A percentile compares a stretch with the other conserved stretches of the same genome.
Conservation (phyloP, 2,113 vertebrate genomes). For the Vimba vimba region DNA sequence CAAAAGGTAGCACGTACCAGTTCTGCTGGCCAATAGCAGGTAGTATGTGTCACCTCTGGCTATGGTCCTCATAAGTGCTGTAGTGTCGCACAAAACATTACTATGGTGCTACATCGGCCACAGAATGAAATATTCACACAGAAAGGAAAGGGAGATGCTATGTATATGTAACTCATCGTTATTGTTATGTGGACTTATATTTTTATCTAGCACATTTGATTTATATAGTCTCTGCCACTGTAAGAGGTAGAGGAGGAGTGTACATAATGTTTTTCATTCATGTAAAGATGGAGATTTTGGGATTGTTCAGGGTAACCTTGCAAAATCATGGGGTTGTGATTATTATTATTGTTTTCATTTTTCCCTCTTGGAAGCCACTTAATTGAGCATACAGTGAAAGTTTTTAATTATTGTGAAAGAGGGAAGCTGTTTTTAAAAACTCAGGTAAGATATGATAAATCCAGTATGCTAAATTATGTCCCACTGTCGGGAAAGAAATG, state of each 20-base stretch:
- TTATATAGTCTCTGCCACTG: conserved; percentile 13
- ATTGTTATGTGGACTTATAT: conserved; percentile 5
- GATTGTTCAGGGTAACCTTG: conserved; percentile 4
- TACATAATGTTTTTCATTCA: conserved; percentile 24
- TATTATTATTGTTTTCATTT: conserved; percentile 3
- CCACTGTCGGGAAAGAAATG: neutral
- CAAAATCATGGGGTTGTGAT: conserved; percentile 45
- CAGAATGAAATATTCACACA: conserved; percentile 1
- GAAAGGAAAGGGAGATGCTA: conserved; percentile 18
- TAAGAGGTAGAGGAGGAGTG: neutral
- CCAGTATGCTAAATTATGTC: conserved; percentile 21
- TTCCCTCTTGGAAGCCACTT: conserved; percentile 8
- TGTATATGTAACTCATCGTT: neutral
- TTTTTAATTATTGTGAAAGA: conserved; percentile 50
- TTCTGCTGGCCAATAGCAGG: conserved; percentile 4
- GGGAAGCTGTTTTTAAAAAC: conserved; percentile 57
- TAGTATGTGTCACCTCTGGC: conserved; percentile 24
- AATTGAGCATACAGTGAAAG: conserved; percentile 2
- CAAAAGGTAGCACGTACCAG: neutral
- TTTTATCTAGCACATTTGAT: neutral
- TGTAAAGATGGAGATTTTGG: neutral
- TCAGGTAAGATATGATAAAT: conserved; percentile 67
- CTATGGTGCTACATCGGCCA: conserved; percentile 42
- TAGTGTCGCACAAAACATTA: conserved; percentile 9
- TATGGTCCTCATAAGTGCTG: conserved; percentile 7